phyloP scores from a whole-genome alignment of 2,797 vertebrate genomes.

The Champsocephalus gunnari region DNA sequence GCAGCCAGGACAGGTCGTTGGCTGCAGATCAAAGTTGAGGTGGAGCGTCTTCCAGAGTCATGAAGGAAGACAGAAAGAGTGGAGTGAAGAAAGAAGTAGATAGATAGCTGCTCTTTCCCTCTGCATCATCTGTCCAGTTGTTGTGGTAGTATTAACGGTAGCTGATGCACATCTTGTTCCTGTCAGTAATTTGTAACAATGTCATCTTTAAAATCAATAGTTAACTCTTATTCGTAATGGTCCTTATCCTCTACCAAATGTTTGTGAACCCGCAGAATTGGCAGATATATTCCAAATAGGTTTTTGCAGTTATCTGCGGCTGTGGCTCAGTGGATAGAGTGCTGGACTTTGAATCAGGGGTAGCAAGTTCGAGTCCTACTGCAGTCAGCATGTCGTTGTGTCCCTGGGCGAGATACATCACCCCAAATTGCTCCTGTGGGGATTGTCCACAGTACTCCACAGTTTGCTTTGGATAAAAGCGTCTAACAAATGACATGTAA shows the following conservation, averaged over 20 bases:
- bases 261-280: background rate
- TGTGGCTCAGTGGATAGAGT: too few species aligned
- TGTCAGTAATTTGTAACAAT: constrained; percentile 16
- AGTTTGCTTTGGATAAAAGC: too few species aligned
- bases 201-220: too few species aligned
- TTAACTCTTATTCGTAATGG: too few species aligned
- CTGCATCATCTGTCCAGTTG: constrained; percentile 7
- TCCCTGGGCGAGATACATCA: too few species aligned
- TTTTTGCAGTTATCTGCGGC: background rate
- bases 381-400: too few species aligned
- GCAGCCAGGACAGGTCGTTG: constrained; percentile 49
- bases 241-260: too few species aligned
- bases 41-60: constrained; percentile 43
- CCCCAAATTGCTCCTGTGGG: too few species aligned
- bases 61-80: constrained; percentile 37
- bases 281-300: background rate
- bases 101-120: constrained; percentile 22
- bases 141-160: constrained; percentile 21
- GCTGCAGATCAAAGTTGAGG: constrained; percentile 69
- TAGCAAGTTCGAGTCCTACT: too few species aligned
- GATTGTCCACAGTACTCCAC: too few species aligned
- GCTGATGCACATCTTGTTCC: constrained; percentile 16
- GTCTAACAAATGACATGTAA: too few species aligned
- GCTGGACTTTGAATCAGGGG: too few species aligned
- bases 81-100: constrained; percentile 41